Conservation (phyloP, 1,140 invertebrate genomes). For the Bursaphelenchus mucronatus region DNA sequence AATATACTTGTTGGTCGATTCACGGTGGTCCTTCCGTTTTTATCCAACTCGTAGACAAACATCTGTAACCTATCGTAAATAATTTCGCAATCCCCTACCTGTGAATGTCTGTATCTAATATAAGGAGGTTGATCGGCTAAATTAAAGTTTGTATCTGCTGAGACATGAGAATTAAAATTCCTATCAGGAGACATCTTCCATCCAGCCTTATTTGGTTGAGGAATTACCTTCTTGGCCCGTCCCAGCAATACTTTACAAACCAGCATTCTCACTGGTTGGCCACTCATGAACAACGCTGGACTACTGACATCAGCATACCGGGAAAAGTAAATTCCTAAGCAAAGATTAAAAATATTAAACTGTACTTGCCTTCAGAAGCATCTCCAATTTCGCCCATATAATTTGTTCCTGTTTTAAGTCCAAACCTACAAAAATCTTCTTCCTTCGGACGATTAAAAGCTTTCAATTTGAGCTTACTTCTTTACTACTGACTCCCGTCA, state of each 20-base stretch:
- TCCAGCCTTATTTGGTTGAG: neutral
- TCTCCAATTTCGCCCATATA: slow-evolving; percentile 19
- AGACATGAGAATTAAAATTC: slow-evolving; percentile 12
- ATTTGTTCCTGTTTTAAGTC: slow-evolving; percentile 6
- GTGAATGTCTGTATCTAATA: slow-evolving; percentile 9
- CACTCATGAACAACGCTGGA: neutral
- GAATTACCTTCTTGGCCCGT: slow-evolving; percentile 5
- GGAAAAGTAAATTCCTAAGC: slow-evolving; percentile 6
- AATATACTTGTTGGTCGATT: slow-evolving; percentile 1
- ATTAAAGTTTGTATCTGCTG: slow-evolving; percentile 2
- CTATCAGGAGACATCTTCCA: slow-evolving; percentile 1
- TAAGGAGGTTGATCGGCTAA: neutral
- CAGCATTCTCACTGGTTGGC: slow-evolving; percentile 7
- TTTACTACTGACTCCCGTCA: neutral
- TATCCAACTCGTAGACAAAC: slow-evolving; percentile 11
- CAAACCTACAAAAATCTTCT: slow-evolving; percentile 16
- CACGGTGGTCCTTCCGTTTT: neutral
- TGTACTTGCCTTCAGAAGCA: slow-evolving; percentile 9
- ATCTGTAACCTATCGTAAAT: slow-evolving; percentile 10
- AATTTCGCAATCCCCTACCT: neutral
- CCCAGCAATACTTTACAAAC: slow-evolving; percentile 19
- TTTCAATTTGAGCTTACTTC: neutral
- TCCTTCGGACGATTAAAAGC: slow-evolving; percentile 4
- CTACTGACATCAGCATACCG: slow-evolving; percentile 8
- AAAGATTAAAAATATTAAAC: neutral